These are phyloP conservation scores for Lepidurus couesii DNA, from an alignment of 1,140 invertebrate genomes.

Conservation along the genomic window DNA sequence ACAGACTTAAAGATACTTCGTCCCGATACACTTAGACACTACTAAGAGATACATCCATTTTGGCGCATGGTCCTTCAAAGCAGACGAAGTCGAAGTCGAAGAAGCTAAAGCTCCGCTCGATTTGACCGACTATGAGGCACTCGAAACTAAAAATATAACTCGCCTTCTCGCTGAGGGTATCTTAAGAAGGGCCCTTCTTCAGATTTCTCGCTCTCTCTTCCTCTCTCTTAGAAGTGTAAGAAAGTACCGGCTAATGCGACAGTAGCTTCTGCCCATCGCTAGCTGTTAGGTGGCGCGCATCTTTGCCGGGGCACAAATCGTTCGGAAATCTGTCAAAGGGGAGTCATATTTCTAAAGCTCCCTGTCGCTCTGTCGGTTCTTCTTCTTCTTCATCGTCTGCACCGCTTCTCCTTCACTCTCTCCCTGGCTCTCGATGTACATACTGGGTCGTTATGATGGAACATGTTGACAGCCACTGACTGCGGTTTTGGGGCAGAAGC, in stretches of 20 bases:
- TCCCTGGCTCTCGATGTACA: neutral
- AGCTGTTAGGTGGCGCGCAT: neutral
- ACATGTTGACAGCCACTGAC: slow-evolving; percentile 16
- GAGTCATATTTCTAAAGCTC: no score
- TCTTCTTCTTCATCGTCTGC: neutral
- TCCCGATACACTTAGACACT: no score
- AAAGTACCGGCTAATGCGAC: no score
- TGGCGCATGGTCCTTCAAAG: neutral
- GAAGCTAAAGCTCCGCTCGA: neutral
- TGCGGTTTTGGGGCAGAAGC: neutral
- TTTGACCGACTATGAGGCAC: slow-evolving; percentile 1
- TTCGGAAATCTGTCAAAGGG: no score
- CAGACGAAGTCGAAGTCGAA: neutral
- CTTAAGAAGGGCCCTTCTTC: neutral
- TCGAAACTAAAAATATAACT: neutral
- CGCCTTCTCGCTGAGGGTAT: neutral
- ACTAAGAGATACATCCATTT: neutral
- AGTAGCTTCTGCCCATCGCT: no score
- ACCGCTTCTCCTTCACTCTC: neutral
- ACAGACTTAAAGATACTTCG: no score
- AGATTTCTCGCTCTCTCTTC: neutral
- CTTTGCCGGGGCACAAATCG: neutral
- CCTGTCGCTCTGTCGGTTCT: neutral
- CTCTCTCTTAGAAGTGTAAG: neutral
- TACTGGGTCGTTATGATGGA: neutral